Evolutionary conservation across 2,888 invertebrate species (phyloP).

Genomic region (Chrysodeixis includens): DNA sequence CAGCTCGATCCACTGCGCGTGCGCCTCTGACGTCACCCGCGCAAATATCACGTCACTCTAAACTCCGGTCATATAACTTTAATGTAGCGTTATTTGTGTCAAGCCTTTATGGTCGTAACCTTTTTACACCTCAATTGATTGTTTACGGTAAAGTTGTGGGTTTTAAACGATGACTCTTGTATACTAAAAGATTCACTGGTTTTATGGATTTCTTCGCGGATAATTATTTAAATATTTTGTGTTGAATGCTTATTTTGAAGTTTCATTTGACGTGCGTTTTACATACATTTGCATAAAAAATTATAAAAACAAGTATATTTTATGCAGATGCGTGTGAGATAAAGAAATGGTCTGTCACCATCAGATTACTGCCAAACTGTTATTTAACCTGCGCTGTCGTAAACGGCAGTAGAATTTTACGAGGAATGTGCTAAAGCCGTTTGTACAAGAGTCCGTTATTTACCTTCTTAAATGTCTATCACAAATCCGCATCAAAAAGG

Average conservation of each 20-base stretch:
- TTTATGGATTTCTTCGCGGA: not conserved
- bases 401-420: slow-evolving; percentile 21
- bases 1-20: slow-evolving; percentile 23
- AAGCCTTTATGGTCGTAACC: slow-evolving; percentile 37
- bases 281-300: slow-evolving; percentile 3
- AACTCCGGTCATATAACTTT: slow-evolving; percentile 31
- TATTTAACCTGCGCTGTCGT: slow-evolving; percentile 9
- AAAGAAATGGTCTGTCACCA: slow-evolving; percentile 9
- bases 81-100: slow-evolving; percentile 39
- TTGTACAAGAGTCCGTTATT: slow-evolving; percentile 47
- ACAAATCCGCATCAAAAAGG: slow-evolving; percentile 48
- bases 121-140: slow-evolving; percentile 40
- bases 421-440: slow-evolving; percentile 27
- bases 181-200: not conserved
- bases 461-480: slow-evolving; percentile 53
- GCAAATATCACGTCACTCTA: slow-evolving; percentile 47
- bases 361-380: slow-evolving; percentile 10
- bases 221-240: not conserved
- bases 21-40: slow-evolving; percentile 37
- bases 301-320: not conserved
- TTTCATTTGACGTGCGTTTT: not conserved
- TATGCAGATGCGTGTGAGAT: not conserved
- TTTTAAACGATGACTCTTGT: not conserved
- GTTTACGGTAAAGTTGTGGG: slow-evolving; percentile 11
- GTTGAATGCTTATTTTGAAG: not conserved